phyloP scores from a whole-genome alignment of 1,140 invertebrate species.

The Drosophila prosaltans region DNA sequence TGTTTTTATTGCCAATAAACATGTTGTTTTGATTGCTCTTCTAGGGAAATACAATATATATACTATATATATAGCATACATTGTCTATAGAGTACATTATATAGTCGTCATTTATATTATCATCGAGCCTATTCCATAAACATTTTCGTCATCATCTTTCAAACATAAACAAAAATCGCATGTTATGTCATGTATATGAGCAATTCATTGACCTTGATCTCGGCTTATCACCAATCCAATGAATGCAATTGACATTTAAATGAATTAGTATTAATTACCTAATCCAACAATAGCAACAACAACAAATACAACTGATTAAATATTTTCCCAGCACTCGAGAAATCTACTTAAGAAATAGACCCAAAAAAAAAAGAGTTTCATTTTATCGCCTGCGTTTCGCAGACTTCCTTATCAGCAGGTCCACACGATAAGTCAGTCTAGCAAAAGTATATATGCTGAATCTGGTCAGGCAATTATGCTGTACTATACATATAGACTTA shows the following conservation, averaged over 20 bases:
- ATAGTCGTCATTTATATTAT: neutral
- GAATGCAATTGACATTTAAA: constrained; percentile 5
- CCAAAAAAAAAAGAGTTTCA: neutral
- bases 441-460: neutral
- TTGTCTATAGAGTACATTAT: neutral
- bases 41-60: constrained; percentile 1
- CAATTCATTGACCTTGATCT: constrained; percentile 54
- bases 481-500: neutral
- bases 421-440: neutral
- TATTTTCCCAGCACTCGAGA: constrained; percentile 28
- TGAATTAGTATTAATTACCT: constrained; percentile 55
- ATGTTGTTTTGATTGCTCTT: constrained; percentile 51
- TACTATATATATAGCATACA: neutral
- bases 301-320: constrained; percentile 9
- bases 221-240: constrained; percentile 35
- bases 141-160: neutral
- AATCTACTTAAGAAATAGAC: neutral
- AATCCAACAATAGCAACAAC: constrained; percentile 20
- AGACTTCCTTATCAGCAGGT: constrained; percentile 2
- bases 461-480: constrained; percentile 18
- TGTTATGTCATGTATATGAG: constrained; percentile 23
- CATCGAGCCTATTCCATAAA: neutral
- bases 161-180: constrained; percentile 31
- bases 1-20: constrained; percentile 65
- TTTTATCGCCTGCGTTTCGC: neutral